Evolutionary conservation across 2,797 vertebrate species (phyloP), one percentile per base, ranked within the genome.

Genomic region (Bovichtus diacanthus): DNA sequence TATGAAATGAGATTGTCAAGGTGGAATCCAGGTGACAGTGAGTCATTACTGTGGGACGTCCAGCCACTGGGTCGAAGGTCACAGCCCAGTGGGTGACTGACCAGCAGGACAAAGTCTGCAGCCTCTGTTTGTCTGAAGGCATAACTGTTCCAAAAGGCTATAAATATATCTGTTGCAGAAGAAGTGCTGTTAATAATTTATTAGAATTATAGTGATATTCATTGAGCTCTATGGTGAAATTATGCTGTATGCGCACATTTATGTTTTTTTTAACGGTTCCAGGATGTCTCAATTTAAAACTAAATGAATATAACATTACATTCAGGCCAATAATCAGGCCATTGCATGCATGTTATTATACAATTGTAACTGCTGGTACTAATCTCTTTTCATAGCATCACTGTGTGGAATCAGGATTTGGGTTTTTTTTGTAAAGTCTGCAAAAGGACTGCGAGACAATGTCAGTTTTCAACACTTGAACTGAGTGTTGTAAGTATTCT

Each of bases 51-150:
- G 41, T 66, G 21, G 60, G 61, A 69, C 11, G 8, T 50, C 41
- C 39, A 69, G 61, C 2, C 53, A 76, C 49, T 84, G 78, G 76
- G 74, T 85, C 70, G 85, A 41, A 60, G 85, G 78, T 81, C 41
- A 67, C 41, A 36, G 59, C 54, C 34, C 66, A 72, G 46, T 25
- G 10, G 50, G 29, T 43, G 34, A 69, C 21, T 53, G 72, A 74
- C 31, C 19, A 60, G 34, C 51, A 61, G 27, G 36, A 31, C 34
- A 10, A 62, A 69, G 29, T 46, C 43, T 55, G 15, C 23, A 31
- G 29, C 36, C 3, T 46, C 10, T 76, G 1, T 75, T 74, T 71
- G 41, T 83, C 59, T 41, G 6, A 63, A 3, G 18, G 2, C 10
- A 15, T 38, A n/a, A n/a, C 39, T 49, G 29, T 55, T 71, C 55